phyloP scores from a whole-genome alignment of 1,140 invertebrate species.

The Carposina sasakii region DNA sequence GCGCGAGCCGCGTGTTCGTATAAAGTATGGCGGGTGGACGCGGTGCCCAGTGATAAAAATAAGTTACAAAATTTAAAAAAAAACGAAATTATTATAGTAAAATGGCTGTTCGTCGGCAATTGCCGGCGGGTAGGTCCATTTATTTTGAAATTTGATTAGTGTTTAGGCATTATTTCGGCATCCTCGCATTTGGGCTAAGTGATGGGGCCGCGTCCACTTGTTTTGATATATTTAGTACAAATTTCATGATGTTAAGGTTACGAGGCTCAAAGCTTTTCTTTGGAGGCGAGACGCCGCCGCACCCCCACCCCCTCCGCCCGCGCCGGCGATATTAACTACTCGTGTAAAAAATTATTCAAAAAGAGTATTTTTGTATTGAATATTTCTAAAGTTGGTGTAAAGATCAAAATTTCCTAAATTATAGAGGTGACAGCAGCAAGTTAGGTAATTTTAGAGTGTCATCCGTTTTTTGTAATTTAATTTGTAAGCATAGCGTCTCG shows the following conservation, averaged over 20 bases:
- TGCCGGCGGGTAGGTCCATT: too few relatives aligned
- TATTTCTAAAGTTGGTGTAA: conserved; percentile 75
- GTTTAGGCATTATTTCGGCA: conserved; percentile 68
- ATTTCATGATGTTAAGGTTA: conserved; percentile 72
- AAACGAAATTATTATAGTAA: conserved; percentile 60
- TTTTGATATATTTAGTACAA: conserved; percentile 73
- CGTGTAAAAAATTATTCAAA: conserved; percentile 73
- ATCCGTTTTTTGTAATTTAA: conserved; percentile 74
- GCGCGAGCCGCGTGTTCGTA: conserved; percentile 43
- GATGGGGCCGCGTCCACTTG: conserved; percentile 57
- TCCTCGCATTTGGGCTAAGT: conserved; percentile 72
- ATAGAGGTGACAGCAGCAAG: conserved; percentile 66
- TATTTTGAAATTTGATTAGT: too few relatives aligned
- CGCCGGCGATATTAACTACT: conserved; percentile 56
- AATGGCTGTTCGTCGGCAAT: too few relatives aligned
- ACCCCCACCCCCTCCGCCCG: conserved; percentile 36
- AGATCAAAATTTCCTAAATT: conserved; percentile 73
- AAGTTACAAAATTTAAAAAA: conserved; percentile 61
- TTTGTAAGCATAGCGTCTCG: conserved; percentile 71
- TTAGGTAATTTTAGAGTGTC: conserved; percentile 73
- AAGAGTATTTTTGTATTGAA: conserved; percentile 75
- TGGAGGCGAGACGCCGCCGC: conserved; percentile 43
- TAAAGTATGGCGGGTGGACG: conserved; percentile 61
- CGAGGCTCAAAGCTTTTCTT: conserved; percentile 72
- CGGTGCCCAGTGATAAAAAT: conserved; percentile 66